Base-by-base conservation (phyloP, 2,888 invertebrate species). In the Parnassius smintheus region DNA sequence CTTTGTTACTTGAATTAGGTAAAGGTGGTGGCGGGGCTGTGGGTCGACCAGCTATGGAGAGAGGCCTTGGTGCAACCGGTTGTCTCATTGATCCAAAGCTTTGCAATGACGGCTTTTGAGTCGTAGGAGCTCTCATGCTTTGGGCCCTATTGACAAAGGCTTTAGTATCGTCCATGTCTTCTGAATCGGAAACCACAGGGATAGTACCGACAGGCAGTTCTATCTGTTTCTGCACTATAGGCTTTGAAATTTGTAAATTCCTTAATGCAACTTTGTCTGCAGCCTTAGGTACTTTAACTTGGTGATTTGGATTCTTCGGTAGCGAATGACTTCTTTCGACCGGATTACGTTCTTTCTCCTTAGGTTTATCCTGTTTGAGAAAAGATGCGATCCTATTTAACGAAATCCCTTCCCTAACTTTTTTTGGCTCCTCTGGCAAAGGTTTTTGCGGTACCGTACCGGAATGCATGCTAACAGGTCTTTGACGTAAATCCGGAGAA, bases 21-120 rank as follows among this genome's bases (percentile, higher is more conserved):
- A 94, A 90, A 0, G 95, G 95, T 0, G 96, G 96, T 0, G 96
- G 96, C 0, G 96, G 95, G 35, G 94, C 94, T 52, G 95, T 96
- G 0, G 96, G 96, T 48, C 97, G 88, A 1, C 92, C 92, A 0
- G 95, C 94, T 8, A 96, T 94, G 66, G 97, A 97, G 25, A 95
- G 92, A 0, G 97, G 97, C 58, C 97, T 91, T 22, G 94, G 94
- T 0, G 86, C 85, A 0, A 95, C 85, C 0, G 95, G 92, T 71
- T 95, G 94, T 42, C 97, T 90, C 96, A 97, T 96, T 0, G 97
- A 97, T 0, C 97, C 97, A 72, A 97, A 97, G 44, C 94, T 94
- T 67, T 95, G 96, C 45, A 96, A 92, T 0, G 90, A 87, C 0
- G 95, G 94, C 74, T 94, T 93, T 13, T 90, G 91, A 0, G 85